A percentile compares a stretch with the other conserved stretches of the same genome.
Evolutionary conservation across 2,888 invertebrate genomes (phyloP).

Genomic region (Silvanus unidentatus): DNA sequence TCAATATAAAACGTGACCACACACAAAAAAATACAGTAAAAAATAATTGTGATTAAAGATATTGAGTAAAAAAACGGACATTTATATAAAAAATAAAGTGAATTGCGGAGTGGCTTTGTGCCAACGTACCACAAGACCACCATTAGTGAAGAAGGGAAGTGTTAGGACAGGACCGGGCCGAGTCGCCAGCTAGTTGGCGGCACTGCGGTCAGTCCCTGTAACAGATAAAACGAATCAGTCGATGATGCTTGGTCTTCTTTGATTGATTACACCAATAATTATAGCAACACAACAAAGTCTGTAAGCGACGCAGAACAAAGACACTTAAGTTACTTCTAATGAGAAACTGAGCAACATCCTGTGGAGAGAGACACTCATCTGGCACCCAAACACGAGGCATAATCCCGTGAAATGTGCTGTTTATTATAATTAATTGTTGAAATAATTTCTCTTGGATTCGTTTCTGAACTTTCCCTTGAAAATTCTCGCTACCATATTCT

Average conservation of each 20-base stretch:
- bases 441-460: too few species aligned
- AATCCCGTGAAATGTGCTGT: too few species aligned
- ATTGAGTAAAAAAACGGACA: slow-evolving; percentile 11
- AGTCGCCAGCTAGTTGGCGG: slow-evolving; percentile 46
- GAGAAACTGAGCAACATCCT: too few species aligned
- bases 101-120: slow-evolving; percentile 35
- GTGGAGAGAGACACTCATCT: too few species aligned
- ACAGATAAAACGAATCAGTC: slow-evolving; percentile 44
- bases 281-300: slow-evolving; percentile 4
- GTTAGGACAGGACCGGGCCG: slow-evolving; percentile 40
- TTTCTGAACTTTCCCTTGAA: too few species aligned
- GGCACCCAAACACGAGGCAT: too few species aligned
- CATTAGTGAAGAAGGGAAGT: slow-evolving; percentile 40
- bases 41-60: slow-evolving; percentile 14
- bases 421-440: too few species aligned
- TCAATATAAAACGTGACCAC: slow-evolving; percentile 26
- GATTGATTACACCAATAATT: background rate
- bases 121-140: slow-evolving; percentile 48
- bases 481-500: too few species aligned
- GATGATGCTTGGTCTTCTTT: slow-evolving; percentile 9
- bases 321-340: too few species aligned
- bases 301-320: too few species aligned
- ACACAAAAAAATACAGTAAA: slow-evolving; percentile 13
- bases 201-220: slow-evolving; percentile 48
- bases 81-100: slow-evolving; percentile 23